A percentile compares a stretch with the other conserved stretches of the same genome.
Evolutionary conservation across 2,888 invertebrate species (phyloP).

Genomic region (Rhaphigaster nebulosa): DNA sequence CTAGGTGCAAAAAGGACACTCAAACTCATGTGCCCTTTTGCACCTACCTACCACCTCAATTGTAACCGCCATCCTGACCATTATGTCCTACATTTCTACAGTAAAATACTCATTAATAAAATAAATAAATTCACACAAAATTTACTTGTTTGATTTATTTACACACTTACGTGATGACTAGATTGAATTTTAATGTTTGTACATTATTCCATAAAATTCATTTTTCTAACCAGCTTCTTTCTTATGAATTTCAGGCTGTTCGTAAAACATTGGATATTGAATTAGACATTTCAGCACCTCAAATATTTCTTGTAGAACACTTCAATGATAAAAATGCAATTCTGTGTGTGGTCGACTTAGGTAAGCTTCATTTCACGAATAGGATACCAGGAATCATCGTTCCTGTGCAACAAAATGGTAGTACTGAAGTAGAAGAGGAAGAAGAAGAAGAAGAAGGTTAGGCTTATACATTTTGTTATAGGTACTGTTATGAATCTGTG

Average conservation of each 20-base stretch:
- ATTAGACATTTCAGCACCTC: slow-evolving; percentile 93
- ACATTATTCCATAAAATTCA: neutral
- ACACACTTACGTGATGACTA: neutral
- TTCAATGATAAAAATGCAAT: slow-evolving; percentile 81
- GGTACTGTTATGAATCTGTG: neutral
- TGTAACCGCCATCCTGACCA: too few relatives aligned
- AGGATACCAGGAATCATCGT: slow-evolving; percentile 62
- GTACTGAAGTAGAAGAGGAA: slow-evolving; percentile 67
- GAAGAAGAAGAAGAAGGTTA: slow-evolving; percentile 72
- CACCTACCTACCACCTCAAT: too few relatives aligned
- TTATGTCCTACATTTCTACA: too few relatives aligned
- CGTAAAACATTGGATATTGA: slow-evolving; percentile 88
- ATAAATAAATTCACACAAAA: neutral
- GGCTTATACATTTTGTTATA: neutral
- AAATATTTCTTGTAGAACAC: slow-evolving; percentile 89
- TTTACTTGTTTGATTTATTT: neutral
- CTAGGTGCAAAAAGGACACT: too few relatives aligned
- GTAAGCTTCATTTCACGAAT: slow-evolving; percentile 80
- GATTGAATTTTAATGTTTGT: neutral
- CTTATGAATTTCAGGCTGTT: slow-evolving; percentile 71
- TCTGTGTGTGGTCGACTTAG: slow-evolving; percentile 91
- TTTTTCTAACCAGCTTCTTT: neutral
- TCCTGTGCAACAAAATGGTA: slow-evolving; percentile 67
- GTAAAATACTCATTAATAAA: too few relatives aligned
- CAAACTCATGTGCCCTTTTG: too few relatives aligned